Evolutionary conservation across 2,113 vertebrate species (phyloP), one percentile per base, ranked within the genome.

Genomic region (Emberiza fucata): DNA sequence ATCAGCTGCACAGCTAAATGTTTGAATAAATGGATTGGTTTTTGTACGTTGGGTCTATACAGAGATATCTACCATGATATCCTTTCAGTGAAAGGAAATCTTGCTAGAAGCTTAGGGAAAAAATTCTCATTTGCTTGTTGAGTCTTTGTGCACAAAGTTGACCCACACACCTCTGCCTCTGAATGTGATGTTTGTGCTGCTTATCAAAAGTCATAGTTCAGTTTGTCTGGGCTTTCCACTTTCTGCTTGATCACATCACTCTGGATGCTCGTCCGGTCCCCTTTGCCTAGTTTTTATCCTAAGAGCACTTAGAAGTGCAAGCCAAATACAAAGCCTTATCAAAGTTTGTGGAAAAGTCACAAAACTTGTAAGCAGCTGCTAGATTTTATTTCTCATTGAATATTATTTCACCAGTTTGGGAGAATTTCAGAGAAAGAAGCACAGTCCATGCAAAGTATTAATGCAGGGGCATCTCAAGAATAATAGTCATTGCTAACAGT

Each of bases 191-290:
- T 88, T 94, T 37, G 37, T 39, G 27, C 78, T 92, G 78, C 88
- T 96, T 83, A 31, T 86, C 73, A 80, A 64, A 94, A 97, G 78
- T 84, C 88, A 42, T 37, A 51, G 60, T 91, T 95, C 16, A 48
- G 23, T 95, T 95, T 88, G 61, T 86, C 68, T 51, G 63, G 61
- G 54, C 92, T 94, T 94, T 92, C 50, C 31, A 54, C 87, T 92
- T 83, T 80, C 81, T 95, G 51, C 31, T 69, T 88, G 87, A 90
- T 95, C 92, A 29, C 44, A 14, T 94, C 91, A 48, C 61, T 76
- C 59, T 59, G 57, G 57, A 71, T 83, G 40, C 60, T 94, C 68
- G 39, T 60, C 76, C 17, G 14, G 44, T n/a, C 48, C 51, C 48
- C 76, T 83, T 86, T 89, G 78, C 73, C 56, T 35, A 25, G 37